Base-by-base conservation (phyloP, 2,113 vertebrate species). In the Hydropotes inermis region DNA sequence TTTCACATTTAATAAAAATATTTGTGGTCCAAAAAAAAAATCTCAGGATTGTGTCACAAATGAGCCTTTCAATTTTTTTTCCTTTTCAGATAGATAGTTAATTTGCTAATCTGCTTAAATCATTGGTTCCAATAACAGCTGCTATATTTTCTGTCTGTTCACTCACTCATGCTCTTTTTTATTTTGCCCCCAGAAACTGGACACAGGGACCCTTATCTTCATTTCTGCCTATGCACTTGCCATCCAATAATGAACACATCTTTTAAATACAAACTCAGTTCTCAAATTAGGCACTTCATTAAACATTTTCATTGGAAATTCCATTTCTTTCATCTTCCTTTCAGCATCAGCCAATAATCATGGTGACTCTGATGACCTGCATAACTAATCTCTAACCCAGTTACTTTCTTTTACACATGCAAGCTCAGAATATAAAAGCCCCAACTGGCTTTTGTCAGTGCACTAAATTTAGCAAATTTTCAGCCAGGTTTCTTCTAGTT, bases 241-340 rank as follows among this genome's bases (percentile, higher is more conserved):
- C 61, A 92, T n/a, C 7, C 45, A 93, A 58, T 92, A 89, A 96
- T 36, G 19, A 33, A 25, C 28, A 91, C 21, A 19, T 52, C 36
- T 84, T 93, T 55, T 95, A 95, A 97, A 93, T 93, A 11, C 43
- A 95, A 97, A 19, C 55, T 91, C 64, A 78, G 4, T 89, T 94
- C 93, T 97, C 89, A 97, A 89, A 89, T 94, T 95, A 96, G 11
- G 13, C 86, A 97, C 88, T 87, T 96, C 64, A 98, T 98, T 97
- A 98, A 98, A 95, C 27, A 92, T 55, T 60, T 67, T 60, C 33
- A 95, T 83, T 98, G 88, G 93, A 89, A 98, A 97, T 57, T 74
- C 91, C 78, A 43, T 91, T 87, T 60, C 23, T 28, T 89, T 98
- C 93, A 23, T 81, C 36, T 52, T 79, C 11, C 7, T 97, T 96